phyloP scores from a whole-genome alignment of 2,113 vertebrate genomes.

The Pseudopipra pipra region DNA sequence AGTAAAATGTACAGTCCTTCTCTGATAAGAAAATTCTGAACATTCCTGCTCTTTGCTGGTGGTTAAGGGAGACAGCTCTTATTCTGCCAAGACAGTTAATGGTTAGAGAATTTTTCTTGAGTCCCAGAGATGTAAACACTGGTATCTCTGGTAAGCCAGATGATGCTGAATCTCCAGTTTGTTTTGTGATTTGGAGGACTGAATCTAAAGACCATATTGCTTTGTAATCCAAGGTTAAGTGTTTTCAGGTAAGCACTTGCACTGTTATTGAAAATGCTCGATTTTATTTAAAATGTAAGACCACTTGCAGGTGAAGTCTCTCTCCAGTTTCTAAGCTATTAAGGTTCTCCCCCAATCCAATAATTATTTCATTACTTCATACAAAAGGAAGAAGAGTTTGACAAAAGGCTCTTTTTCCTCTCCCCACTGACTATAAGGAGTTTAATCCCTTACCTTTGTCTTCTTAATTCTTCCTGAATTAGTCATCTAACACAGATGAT shows the following conservation, averaged over 20 bases:
- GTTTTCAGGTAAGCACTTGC: not conserved
- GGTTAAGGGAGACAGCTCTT: not conserved
- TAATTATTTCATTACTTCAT: constrained; percentile 21
- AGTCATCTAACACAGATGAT: not conserved
- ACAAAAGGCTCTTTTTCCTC: not conserved
- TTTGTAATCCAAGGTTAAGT: not conserved
- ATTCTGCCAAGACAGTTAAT: not conserved
- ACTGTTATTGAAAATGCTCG: not conserved
- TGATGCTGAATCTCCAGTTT: not conserved
- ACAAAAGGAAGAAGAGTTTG: constrained; percentile 7
- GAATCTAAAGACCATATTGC: not conserved
- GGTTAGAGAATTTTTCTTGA: not conserved
- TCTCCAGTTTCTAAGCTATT: not conserved
- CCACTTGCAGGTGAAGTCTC: not conserved
- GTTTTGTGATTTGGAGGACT: not conserved
- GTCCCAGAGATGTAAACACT: not conserved
- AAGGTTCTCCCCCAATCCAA: not conserved
- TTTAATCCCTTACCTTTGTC: not conserved
- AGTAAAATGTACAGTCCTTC: not conserved
- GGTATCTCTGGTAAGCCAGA: not conserved
- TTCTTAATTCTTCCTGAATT: constrained; percentile 11
- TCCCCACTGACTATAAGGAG: not conserved
- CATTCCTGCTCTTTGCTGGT: not conserved
- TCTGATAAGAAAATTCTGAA: constrained; percentile 29
- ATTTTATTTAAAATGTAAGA: not conserved